A percentile compares a stretch with the other conserved stretches of the same genome.
These are phyloP conservation scores for Brachionus asplanchnoidis DNA, from an alignment of 1,140 invertebrate species.

Conservation along the genomic window DNA sequence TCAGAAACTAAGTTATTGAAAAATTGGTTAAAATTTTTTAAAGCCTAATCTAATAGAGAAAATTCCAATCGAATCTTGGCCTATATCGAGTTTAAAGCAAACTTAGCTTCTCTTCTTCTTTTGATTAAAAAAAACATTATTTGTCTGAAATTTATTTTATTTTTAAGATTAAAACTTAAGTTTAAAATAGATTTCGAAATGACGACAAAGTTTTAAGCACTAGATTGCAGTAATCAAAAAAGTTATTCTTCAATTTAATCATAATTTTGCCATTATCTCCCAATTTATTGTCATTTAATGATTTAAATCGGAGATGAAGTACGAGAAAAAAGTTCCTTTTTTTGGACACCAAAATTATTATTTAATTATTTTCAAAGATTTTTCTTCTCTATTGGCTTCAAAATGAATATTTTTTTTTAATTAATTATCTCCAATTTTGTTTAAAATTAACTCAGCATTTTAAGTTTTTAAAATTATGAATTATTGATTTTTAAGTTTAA, in stretches of 20 bases:
- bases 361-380: background rate
- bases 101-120: background rate
- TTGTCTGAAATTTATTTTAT: conserved; percentile 4
- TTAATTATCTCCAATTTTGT: background rate
- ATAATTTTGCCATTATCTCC: background rate
- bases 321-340: background rate
- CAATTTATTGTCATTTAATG: background rate
- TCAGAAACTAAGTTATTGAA: conserved; percentile 32
- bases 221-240: background rate
- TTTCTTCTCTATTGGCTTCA: background rate
- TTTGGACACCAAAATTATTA: conserved; percentile 21
- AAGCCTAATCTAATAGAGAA: background rate
- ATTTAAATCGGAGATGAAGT: background rate
- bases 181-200: background rate
- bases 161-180: background rate
- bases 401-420: background rate
- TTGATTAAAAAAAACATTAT: background rate
- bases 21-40: background rate
- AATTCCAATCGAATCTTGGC: background rate
- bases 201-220: background rate
- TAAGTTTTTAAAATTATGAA: conserved; percentile 19
- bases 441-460: background rate
- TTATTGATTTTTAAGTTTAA: conserved; percentile 9
- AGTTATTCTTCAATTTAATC: conserved; percentile 17
- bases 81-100: background rate